phyloP scores from a whole-genome alignment of 1,140 invertebrate genomes.

The Apis dorsata region DNA sequence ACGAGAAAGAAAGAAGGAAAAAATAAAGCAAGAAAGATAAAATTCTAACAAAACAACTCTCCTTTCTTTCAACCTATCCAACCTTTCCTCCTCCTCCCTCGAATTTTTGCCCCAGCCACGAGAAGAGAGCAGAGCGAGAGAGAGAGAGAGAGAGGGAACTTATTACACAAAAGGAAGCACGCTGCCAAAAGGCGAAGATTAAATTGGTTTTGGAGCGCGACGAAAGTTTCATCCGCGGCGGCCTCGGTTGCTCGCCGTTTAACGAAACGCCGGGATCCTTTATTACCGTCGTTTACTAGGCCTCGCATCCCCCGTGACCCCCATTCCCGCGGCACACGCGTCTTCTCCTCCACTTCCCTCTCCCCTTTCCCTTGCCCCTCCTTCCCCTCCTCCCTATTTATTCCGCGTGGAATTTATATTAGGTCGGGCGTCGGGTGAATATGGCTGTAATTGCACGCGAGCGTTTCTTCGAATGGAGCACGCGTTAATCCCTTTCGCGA shows the following conservation, averaged over 20 bases:
- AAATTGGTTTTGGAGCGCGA: slow-evolving; percentile 58
- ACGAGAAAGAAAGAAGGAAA: slow-evolving; percentile 1
- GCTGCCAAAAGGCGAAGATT: slow-evolving; percentile 62
- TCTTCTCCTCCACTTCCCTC: too few relatives aligned
- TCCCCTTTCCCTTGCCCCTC: too few relatives aligned
- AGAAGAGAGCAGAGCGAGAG: too few relatives aligned
- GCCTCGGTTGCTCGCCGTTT: slow-evolving; percentile 41
- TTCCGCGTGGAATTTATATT: slow-evolving; percentile 7
- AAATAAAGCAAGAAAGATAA: not conserved
- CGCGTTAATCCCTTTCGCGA: too few relatives aligned
- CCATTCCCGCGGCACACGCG: not conserved
- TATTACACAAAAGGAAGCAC: slow-evolving; percentile 61
- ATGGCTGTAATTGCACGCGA: not conserved
- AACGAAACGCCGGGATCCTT: slow-evolving; percentile 41
- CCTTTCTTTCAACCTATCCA: not conserved
- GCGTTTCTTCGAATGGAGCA: too few relatives aligned
- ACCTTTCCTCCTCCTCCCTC: not conserved
- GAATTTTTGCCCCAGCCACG: slow-evolving; percentile 43
- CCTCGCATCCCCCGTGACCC: not conserved
- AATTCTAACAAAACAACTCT: slow-evolving; percentile 22
- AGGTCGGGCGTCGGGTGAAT: not conserved
- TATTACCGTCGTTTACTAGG: slow-evolving; percentile 42
- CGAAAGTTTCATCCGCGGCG: slow-evolving; percentile 52
- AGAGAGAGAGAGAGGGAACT: slow-evolving; percentile 24
- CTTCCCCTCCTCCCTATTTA: not conserved